Evolutionary conservation across 2,797 vertebrate genomes (phyloP).

Genomic region (Eulemur mongoz): DNA sequence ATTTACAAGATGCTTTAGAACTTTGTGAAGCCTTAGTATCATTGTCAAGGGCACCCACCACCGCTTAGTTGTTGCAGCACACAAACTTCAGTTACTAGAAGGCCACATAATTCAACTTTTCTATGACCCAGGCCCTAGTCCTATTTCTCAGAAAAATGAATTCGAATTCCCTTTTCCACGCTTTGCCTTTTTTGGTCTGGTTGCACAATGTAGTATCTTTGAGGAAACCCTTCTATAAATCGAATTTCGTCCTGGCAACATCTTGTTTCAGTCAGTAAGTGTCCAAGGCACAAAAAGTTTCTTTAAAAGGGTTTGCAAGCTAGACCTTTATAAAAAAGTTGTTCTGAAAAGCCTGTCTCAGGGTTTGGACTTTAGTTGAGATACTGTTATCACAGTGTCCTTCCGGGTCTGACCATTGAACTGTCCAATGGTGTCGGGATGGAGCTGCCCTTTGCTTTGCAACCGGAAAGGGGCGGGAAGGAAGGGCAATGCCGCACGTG

Average conservation of each 20-base stretch:
- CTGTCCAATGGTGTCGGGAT: not conserved
- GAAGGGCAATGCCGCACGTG: rapidly evolving
- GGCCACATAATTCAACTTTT: not conserved
- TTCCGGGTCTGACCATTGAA: not conserved
- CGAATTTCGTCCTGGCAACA: not conserved
- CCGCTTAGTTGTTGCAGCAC: not conserved
- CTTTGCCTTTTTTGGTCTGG: not conserved
- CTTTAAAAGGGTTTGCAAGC: not conserved
- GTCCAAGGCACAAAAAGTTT: not conserved
- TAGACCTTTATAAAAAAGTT: not conserved
- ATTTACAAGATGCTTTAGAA: not conserved
- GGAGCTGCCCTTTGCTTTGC: not conserved
- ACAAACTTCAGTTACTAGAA: not conserved
- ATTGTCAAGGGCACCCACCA: not conserved
- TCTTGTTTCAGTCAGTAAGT: not conserved
- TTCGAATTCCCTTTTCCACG: not conserved
- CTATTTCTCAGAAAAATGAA: not conserved
- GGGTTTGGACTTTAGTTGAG: not conserved
- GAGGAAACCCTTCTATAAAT: not conserved
- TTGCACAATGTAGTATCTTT: not conserved
- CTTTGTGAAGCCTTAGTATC: not conserved
- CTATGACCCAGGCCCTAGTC: not conserved
- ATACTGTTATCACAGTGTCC: not conserved
- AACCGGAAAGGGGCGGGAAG: not conserved
- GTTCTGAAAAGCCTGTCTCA: not conserved